Conservation (phyloP, 2,888 invertebrate genomes). For the Notodonta dromedarius region DNA sequence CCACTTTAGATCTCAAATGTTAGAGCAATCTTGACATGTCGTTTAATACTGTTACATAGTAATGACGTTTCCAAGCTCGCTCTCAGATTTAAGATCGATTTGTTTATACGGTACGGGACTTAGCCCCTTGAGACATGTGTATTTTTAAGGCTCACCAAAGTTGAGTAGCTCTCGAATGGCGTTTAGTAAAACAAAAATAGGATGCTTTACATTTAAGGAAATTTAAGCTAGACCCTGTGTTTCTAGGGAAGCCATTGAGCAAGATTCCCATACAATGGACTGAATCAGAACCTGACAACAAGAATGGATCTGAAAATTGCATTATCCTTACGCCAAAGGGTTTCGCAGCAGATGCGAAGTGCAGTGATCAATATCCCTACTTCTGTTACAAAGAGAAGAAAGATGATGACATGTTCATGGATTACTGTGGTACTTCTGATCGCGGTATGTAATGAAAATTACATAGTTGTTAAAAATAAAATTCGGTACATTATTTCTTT, state of each 20-base stretch:
- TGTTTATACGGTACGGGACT: no score
- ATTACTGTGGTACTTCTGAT: slow-evolving; percentile 48
- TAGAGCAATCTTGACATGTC: no score
- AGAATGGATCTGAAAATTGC: slow-evolving; percentile 41
- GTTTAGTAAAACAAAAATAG: no score
- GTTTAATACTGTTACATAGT: no score
- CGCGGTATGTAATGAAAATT: slow-evolving; percentile 23
- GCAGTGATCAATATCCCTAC: slow-evolving; percentile 40
- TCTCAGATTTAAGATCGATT: no score
- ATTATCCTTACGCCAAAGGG: slow-evolving; percentile 40
- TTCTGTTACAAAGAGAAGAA: slow-evolving; percentile 39
- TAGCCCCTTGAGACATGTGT: no score
- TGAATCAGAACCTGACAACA: slow-evolving; percentile 42
- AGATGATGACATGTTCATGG: slow-evolving; percentile 3
- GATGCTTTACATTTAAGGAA: no score
- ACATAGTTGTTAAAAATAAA: neutral
- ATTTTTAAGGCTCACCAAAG: no score
- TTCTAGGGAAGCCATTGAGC: slow-evolving; percentile 42
- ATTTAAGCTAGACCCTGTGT: neutral
- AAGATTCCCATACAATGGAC: slow-evolving; percentile 44
- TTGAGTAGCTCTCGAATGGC: no score
- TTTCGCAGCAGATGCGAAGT: slow-evolving; percentile 40
- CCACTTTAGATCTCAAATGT: no score
- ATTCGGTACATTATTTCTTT: no score
- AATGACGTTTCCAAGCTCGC: no score